Conservation (phyloP, 2,113 vertebrate species). For the Benthochromis sp. region DNA sequence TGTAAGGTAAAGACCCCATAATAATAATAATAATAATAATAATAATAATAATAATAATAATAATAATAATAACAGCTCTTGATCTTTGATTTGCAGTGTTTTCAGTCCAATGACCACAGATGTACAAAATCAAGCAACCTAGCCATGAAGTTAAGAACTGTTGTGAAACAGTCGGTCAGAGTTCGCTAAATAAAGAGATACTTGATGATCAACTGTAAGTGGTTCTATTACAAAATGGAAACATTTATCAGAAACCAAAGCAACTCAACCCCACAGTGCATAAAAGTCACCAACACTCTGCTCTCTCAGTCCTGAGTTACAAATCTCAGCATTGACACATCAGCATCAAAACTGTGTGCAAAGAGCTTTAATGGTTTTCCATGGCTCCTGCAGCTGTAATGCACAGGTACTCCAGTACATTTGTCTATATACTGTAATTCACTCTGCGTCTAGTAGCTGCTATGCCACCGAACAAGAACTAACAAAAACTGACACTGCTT, state of each 20-base stretch:
- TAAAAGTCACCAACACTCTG: background rate
- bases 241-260: background rate
- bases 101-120: background rate
- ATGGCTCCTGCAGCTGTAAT: background rate
- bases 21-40: rapidly evolving
- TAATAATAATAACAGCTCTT: background rate
- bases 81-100: background rate
- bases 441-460: background rate
- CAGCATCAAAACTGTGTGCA: background rate
- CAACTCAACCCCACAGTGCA: background rate
- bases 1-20: background rate
- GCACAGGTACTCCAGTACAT: background rate
- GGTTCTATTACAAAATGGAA: background rate
- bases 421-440: background rate
- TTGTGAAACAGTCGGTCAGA: background rate
- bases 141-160: background rate
- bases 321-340: background rate
- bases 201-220: background rate
- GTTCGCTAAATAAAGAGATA: background rate
- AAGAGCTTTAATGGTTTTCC: background rate
- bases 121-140: background rate
- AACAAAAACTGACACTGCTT: background rate
- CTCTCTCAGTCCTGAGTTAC: background rate
- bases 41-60: rapidly evolving
- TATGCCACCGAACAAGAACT: background rate